Conservation (phyloP, 2,797 vertebrate genomes). For the Apogon talboti region DNA sequence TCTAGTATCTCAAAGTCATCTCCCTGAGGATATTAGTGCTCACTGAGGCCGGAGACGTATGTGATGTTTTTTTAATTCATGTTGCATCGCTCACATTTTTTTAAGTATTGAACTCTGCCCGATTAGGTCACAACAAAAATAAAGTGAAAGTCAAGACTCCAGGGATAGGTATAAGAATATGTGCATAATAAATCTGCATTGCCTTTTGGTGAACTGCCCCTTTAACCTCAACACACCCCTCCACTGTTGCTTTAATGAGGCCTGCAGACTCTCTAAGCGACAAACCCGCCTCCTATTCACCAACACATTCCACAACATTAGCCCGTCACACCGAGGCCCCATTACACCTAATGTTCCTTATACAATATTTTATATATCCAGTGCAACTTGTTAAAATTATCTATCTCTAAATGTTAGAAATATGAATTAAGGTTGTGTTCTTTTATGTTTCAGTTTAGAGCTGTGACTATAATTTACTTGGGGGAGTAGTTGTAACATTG, state of each 20-base stretch:
- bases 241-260: slow-evolving; percentile 63
- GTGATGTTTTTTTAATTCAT: too few relatives aligned
- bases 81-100: not conserved
- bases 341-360: slow-evolving; percentile 9
- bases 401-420: too few relatives aligned
- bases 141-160: slow-evolving; percentile 27
- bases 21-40: not conserved
- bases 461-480: too few relatives aligned
- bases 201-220: slow-evolving; percentile 50
- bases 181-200: slow-evolving; percentile 17
- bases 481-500: too few relatives aligned
- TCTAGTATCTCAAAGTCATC: not conserved
- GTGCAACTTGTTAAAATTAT: too few relatives aligned
- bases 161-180: slow-evolving; percentile 6
- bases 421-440: too few relatives aligned
- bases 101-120: not conserved
- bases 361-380: too few relatives aligned
- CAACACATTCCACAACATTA: slow-evolving; percentile 71
- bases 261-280: slow-evolving; percentile 53
- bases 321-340: slow-evolving; percentile 24
- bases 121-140: slow-evolving; percentile 3
- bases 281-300: slow-evolving; percentile 66
- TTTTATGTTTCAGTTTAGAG: too few relatives aligned
- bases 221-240: slow-evolving; percentile 59
- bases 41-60: not conserved